Percentiles rank a stretch among this genome's conserved stretches.
Conservation (phyloP, 2,888 invertebrate genomes). For the Nudaria mundana region DNA sequence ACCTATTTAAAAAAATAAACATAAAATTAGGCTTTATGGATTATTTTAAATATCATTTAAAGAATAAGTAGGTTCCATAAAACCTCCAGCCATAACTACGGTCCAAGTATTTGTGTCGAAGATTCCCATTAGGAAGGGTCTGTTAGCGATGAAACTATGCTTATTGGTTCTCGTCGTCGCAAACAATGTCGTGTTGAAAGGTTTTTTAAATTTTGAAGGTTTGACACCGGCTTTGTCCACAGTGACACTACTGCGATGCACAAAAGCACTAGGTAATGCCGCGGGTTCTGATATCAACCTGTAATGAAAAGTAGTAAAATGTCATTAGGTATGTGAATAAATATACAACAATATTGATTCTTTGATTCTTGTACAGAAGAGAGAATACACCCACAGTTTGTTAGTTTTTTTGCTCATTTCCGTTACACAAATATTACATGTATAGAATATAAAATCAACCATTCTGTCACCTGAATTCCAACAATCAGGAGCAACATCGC, state of each 20-base stretch:
- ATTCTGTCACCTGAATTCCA: no score
- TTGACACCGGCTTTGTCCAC: neutral
- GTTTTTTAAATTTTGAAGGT: neutral
- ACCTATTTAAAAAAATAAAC: no score
- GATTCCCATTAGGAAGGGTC: constrained; percentile 31
- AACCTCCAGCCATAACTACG: constrained; percentile 21
- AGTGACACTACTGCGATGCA: constrained; percentile 1
- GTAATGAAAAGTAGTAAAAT: no score
- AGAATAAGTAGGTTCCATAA: constrained; percentile 1
- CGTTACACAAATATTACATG: no score
- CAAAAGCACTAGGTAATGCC: constrained; percentile 1
- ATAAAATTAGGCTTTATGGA: no score
- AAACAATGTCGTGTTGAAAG: constrained; percentile 9
- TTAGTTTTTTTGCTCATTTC: no score
- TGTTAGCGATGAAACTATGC: constrained; percentile 28
- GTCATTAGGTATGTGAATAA: no score
- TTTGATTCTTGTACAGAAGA: no score
- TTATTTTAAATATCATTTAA: neutral
- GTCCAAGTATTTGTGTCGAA: constrained; percentile 29
- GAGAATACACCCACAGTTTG: no score
- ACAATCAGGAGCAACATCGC: no score
- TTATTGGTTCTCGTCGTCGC: constrained; percentile 12
- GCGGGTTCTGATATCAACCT: constrained; percentile 3
- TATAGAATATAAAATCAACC: no score
- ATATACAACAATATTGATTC: no score